Evolutionary conservation across 2,797 vertebrate species (phyloP).

Genomic region (Danio aesculapii): DNA sequence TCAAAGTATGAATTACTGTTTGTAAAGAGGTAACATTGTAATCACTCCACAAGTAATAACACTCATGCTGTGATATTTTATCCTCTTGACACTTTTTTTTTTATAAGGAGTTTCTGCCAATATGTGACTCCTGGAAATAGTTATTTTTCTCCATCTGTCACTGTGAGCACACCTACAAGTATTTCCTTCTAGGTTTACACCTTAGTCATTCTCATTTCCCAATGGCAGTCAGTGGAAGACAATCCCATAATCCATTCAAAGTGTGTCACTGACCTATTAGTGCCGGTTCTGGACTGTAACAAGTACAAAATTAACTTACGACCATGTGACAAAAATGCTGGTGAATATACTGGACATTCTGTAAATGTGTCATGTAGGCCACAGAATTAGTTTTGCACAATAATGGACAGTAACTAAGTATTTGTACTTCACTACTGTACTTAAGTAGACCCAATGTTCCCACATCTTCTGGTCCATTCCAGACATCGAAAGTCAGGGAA

Average conservation of each 20-base stretch:
- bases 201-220: slow-evolving; percentile 47
- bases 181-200: slow-evolving; percentile 33
- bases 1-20: background rate
- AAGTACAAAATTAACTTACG: background rate
- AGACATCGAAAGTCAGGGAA: too few relatives aligned
- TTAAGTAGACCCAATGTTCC: too few relatives aligned
- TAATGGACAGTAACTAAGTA: too few relatives aligned
- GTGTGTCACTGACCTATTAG: slow-evolving; percentile 49
- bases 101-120: slow-evolving; percentile 20
- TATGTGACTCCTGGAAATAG: slow-evolving; percentile 26
- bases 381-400: background rate
- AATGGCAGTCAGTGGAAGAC: slow-evolving; percentile 53
- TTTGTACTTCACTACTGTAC: too few relatives aligned
- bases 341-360: background rate
- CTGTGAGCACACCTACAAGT: slow-evolving; percentile 35
- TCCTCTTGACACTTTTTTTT: slow-evolving; percentile 7
- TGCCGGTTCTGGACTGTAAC: slow-evolving; percentile 8
- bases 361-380: background rate
- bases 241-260: slow-evolving; percentile 60
- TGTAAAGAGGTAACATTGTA: slow-evolving; percentile 13
- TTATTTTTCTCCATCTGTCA: slow-evolving; percentile 43
- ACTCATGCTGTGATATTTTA: background rate
- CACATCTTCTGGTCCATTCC: too few relatives aligned
- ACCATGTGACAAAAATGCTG: background rate
- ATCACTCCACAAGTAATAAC: slow-evolving; percentile 16